These are phyloP conservation scores for Cepaea nemoralis DNA, from an alignment of 1,140 invertebrate genomes.

Conservation along the genomic window DNA sequence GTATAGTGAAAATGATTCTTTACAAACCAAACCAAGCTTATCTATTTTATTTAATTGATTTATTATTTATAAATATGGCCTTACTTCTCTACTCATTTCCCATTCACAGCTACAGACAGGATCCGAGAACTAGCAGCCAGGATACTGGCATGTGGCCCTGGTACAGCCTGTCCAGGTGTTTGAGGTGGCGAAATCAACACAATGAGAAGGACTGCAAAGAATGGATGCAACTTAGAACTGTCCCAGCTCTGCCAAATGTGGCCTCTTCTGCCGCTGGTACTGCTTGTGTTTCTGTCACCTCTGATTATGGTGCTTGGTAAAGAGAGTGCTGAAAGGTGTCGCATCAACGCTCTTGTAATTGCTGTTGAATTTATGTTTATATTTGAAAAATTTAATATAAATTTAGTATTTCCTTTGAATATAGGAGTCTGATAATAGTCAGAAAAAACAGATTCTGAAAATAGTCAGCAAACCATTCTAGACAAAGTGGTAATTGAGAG, in stretches of 20 bases:
- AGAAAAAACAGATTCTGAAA: too few species aligned
- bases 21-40: too few species aligned
- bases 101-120: not conserved
- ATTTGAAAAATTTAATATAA: not conserved
- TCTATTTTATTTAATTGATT: too few species aligned
- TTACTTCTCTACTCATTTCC: not conserved
- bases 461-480: too few species aligned
- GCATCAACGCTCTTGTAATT: not conserved
- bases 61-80: slow-evolving; percentile 11
- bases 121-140: not conserved
- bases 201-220: too few species aligned
- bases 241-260: slow-evolving; percentile 4
- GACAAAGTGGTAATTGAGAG: too few species aligned
- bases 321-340: not conserved
- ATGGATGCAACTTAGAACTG: not conserved
- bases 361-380: not conserved
- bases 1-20: too few species aligned
- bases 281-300: not conserved
- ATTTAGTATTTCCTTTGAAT: not conserved
- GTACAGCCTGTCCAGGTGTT: not conserved
- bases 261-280: not conserved
- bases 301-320: not conserved
- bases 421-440: not conserved
- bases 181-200: not conserved
- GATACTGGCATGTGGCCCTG: not conserved